Conservation (phyloP, 2,797 vertebrate species). For the Scolopax rusticola region DNA sequence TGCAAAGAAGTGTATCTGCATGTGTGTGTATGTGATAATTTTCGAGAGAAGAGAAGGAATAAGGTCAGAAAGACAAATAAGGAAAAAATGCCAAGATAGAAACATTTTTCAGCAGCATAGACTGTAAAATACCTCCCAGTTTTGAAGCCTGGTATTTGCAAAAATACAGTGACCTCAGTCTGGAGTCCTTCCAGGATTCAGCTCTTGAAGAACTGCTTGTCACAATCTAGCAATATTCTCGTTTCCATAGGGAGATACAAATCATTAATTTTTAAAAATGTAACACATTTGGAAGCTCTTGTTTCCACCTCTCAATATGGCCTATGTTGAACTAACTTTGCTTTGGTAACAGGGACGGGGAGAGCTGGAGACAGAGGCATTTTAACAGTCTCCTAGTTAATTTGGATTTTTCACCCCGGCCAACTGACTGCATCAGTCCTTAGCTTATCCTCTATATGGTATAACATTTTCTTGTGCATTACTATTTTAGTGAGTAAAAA, state of each 20-base stretch:
- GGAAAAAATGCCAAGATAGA: not conserved
- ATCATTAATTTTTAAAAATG: constrained; percentile 71
- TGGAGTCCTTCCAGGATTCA: constrained; percentile 66
- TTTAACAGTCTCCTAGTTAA: not conserved
- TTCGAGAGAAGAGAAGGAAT: not conserved
- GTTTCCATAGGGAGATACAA: constrained; percentile 60
- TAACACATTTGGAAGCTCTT: constrained; percentile 32
- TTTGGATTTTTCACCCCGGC: not conserved
- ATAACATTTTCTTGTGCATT: not conserved
- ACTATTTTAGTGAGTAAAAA: not conserved
- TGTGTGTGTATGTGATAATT: not conserved
- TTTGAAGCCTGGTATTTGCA: constrained; percentile 2
- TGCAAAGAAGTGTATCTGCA: not conserved
- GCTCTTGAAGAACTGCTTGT: constrained; percentile 63
- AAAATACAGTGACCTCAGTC: constrained; percentile 30
- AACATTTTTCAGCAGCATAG: not conserved
- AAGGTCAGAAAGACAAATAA: constrained; percentile 46
- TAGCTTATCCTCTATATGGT: not conserved
- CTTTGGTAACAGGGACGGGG: not conserved
- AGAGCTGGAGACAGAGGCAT: not conserved
- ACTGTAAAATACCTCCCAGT: constrained; percentile 2
- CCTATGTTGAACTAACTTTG: constrained; percentile 20
- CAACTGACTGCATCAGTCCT: not conserved
- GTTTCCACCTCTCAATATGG: constrained; percentile 57
- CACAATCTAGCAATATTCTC: constrained; percentile 8